Evolutionary conservation across 2,113 vertebrate genomes (phyloP).

Genomic region (Nestor notabilis): DNA sequence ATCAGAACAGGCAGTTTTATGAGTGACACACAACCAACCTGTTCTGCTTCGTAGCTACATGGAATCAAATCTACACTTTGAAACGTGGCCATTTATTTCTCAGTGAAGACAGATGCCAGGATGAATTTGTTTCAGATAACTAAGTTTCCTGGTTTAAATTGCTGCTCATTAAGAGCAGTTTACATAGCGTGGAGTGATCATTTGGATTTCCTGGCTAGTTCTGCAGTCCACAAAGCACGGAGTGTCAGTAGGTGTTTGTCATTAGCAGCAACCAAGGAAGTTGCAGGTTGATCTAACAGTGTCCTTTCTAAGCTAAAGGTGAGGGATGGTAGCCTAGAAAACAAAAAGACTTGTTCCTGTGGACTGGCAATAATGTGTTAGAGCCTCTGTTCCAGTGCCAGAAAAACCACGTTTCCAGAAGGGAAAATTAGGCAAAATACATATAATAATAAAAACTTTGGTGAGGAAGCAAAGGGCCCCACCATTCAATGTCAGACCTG

Average conservation of each 20-base stretch:
- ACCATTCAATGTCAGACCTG: background rate
- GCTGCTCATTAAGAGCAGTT: background rate
- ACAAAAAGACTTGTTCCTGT: background rate
- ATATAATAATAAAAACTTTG: background rate
- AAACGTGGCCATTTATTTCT: background rate
- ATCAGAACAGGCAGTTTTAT: background rate
- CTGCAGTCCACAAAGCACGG: background rate
- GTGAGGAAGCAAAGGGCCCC: background rate
- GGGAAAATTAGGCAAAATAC: background rate
- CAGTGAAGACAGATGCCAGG: background rate
- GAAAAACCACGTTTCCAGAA: background rate
- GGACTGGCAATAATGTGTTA: background rate
- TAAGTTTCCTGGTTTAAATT: background rate
- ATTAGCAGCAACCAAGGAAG: background rate
- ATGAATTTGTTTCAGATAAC: background rate
- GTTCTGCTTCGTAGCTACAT: background rate
- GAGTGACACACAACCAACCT: background rate
- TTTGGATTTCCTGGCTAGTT: background rate
- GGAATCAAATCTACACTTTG: background rate
- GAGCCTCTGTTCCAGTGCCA: background rate
- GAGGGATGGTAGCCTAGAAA: background rate
- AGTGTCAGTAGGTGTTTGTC: fast-evolving
- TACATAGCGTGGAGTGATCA: background rate
- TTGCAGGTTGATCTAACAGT: background rate
- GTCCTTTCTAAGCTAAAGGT: background rate